Base-by-base conservation (phyloP, 2,888 invertebrate genomes). In the Megamerina dolium region DNA sequence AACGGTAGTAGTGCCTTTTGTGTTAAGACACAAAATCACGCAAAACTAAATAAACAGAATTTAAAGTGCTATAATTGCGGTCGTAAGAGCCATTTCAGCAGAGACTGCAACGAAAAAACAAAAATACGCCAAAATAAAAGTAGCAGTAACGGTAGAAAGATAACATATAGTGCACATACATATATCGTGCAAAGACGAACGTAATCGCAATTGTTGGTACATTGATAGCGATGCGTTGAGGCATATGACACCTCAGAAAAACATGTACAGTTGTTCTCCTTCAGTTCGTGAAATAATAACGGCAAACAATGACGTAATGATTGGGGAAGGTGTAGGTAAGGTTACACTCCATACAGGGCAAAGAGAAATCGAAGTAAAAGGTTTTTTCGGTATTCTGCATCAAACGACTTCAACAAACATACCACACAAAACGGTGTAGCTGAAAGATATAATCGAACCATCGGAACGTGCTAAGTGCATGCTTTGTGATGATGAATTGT, bases 381-480 rank as follows among this genome's bases (percentile, higher is more conserved):
- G 33, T 1, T 21, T 40, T 14, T 33, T 40, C 23, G 20, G 23
- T 14, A 20, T 40, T 10, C 33, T 33, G 6, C 61, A 64, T 45
- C 54, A 64, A 41, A 41, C 38, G 34, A 19, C 21, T 19, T 8
- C 56, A 63, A 3, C 48, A 51, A 1, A 50, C 58, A 1, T 55
- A 64, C 63, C 61, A 2, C 51, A 64, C 58, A 63, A 38, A 66
- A 65, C 47, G 62, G 61, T 0, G 45, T 54, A 9, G 56, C 60
- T 4, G 62, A 69, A 43, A 19, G 48, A n/a, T 33, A 46, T 29
- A 60, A 58, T 31, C 27, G 58, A 3, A 54, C 52, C 1, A 26
- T 55, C 6, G 9, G 59, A 58, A 37, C 51, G 39, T 26, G 53
- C 54, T 8, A 45, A 46, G 27, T 54, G 55, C 14, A 51, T 60